These are phyloP conservation scores for Protula sp. DNA, from an alignment of 2,888 invertebrate species.

Conservation along the genomic window DNA sequence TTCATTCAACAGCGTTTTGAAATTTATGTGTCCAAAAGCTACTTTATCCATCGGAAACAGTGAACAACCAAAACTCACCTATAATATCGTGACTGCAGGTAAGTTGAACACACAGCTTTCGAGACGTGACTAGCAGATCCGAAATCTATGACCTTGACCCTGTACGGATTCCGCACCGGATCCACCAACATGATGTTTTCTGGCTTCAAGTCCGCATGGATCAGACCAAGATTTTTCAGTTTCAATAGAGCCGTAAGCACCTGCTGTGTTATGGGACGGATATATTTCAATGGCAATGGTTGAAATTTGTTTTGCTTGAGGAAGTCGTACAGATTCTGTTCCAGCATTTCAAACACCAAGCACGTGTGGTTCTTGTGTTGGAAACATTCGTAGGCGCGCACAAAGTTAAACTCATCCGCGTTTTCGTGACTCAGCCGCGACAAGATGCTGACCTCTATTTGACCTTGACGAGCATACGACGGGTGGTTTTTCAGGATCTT, in stretches of 20 bases:
- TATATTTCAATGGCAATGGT: slow-evolving; percentile 95
- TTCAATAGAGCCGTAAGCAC: slow-evolving; percentile 76
- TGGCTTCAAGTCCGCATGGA: slow-evolving; percentile 98
- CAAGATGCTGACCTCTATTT: slow-evolving; percentile 82
- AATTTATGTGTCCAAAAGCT: too few species aligned
- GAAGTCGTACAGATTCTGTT: slow-evolving; percentile 99
- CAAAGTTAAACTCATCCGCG: slow-evolving; percentile 85
- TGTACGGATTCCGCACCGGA: slow-evolving; percentile 93
- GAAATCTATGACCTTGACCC: slow-evolving; percentile 98
- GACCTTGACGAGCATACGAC: slow-evolving; percentile 98
- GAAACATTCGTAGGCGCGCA: slow-evolving; percentile 99
- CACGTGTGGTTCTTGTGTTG: slow-evolving; percentile 99
- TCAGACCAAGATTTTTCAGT: slow-evolving; percentile 95
- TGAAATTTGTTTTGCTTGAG: slow-evolving; percentile 99
- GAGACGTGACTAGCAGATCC: slow-evolving; percentile 98
- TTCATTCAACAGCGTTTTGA: too few species aligned
- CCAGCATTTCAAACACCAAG: slow-evolving; percentile 99
- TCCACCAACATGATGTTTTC: slow-evolving; percentile 99
- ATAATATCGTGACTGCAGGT: slow-evolving; percentile 97
- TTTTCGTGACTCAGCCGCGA: slow-evolving; percentile 55
- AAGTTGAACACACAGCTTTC: slow-evolving; percentile 99
- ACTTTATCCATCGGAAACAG: too few species aligned
- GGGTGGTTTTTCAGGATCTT: slow-evolving; percentile 99
- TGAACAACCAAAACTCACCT: slow-evolving; percentile 56
- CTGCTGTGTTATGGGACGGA: slow-evolving; percentile 97